Base-by-base conservation (phyloP, 2,797 vertebrate genomes). In the Crotalus adamanteus region DNA sequence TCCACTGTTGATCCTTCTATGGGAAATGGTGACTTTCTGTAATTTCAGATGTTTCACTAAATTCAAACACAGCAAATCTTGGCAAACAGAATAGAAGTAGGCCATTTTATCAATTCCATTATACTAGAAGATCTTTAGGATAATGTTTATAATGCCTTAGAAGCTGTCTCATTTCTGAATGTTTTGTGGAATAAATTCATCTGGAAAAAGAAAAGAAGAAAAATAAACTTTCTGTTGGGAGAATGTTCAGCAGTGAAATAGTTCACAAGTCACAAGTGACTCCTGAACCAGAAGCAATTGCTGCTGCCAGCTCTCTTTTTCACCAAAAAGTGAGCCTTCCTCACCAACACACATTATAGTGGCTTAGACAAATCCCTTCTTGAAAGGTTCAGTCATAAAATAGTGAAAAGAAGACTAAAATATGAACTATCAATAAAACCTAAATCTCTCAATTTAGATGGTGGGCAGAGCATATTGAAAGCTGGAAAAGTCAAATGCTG, bases 31-130 rank as follows among this genome's bases (percentile, higher is more conserved):
- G 92, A 91, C 12, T 89, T 88, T 20, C 93, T 94, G 61, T 26
- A 94, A 94, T 91, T 96, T 95, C 95, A 95, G 93, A 95, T 96
- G 93, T 94, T 96, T 96, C 65, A 61, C 93, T 95, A 96, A 97
- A 96, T 93, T 96, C 95, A 95, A 94, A 59, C 88, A 94, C 92
- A 93, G 94, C 88, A 59, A 61, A 42, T 96, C 94, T 95, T 96
- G 93, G 94, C 94, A 90, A 91, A 93, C 94, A 94, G 92, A 95
- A 90, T 94, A 86, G 88, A 91, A 89, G 89, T 8, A 92, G 95
- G 93, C 28, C 94, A 93, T 94, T 95, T 61, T 90, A 86, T 89
- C 91, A 90, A 56, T 31, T 26, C 51, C 93, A 93, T 91, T 0
- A 6, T 78, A 93, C 93, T 95, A 88, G 86, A 31, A 92, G 57